Base-by-base conservation (phyloP, 2,888 invertebrate species). In the Pammene aurita region DNA sequence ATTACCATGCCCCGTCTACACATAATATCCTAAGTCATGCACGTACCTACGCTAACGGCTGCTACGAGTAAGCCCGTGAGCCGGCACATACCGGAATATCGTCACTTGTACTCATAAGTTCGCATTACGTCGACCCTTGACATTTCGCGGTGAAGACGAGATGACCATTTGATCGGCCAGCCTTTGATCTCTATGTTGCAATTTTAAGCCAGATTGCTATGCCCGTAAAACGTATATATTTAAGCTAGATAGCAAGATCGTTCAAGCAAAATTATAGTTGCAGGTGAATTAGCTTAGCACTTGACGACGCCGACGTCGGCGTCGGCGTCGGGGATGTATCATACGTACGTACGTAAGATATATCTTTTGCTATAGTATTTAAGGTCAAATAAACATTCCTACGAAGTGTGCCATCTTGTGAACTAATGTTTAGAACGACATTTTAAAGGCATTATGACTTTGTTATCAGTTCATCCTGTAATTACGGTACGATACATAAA, bases 121-220 rank as follows among this genome's bases (percentile, higher is more conserved):
- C 62, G 58, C 46, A 46, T 71, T 75, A 76, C 73, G 71, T 66
- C 79, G 83, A 90, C 88, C 89, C 85, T 78, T 88, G 89, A 80
- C 88, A 90, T 90, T 90, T 88, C 72, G 72, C 73, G 81, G 58
- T 14, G 62, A 52, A 60, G 65, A 64, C 58, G 63, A 85, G 88
- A 90, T 86, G 88, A 84, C 88, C 86, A 84, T 82, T 85, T 83
- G 82, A 82, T 79, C 78, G 77, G 77, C 79, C 82, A 86, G 85
- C 84, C 86, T 88, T 84, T 90, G 86, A 89, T 89, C 88, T 87
- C 81, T 80, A 80, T 85, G 80, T 83, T 84, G 87, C 82, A 86
- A 87, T 86, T 87, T 87, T 85, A 87, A 86, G 83, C 83, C 77
- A 84, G 81, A 86, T 87, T 86, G 85, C 83, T 84, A 84, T 82